A percentile compares a stretch with the other conserved stretches of the same genome.
Evolutionary conservation across 2,797 vertebrate species (phyloP).

Genomic region (Sparidentex hasta): DNA sequence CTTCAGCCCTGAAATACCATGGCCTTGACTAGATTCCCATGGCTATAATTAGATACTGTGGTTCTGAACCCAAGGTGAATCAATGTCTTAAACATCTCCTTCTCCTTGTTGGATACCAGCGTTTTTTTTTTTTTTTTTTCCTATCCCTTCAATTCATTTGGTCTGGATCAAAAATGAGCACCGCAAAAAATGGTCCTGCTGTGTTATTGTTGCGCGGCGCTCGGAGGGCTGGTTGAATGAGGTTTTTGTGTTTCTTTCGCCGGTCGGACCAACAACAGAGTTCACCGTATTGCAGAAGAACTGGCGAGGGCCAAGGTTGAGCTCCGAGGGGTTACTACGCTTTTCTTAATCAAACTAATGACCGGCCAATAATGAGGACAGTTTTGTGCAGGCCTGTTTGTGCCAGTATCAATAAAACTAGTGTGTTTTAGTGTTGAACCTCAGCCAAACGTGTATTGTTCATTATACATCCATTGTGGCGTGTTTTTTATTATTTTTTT

Average conservation of each 20-base stretch:
- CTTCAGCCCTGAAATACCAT: constrained; percentile 75
- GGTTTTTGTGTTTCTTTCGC: constrained; percentile 51
- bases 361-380: constrained; percentile 58
- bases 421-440: constrained; percentile 51
- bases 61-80: constrained; percentile 83
- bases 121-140: constrained; percentile 21
- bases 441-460: constrained; percentile 55
- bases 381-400: constrained; percentile 57
- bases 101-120: constrained; percentile 73
- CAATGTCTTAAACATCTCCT: constrained; percentile 81
- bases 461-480: constrained; percentile 51
- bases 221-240: constrained; percentile 52
- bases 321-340: constrained; percentile 45
- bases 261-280: constrained; percentile 38
- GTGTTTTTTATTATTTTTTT: constrained; percentile 24
- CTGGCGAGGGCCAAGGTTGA: constrained; percentile 44
- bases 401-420: constrained; percentile 63
- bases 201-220: constrained; percentile 70
- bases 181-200: constrained; percentile 68
- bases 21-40: constrained; percentile 82
- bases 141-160: constrained; percentile 61
- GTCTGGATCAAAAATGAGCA: constrained; percentile 71
- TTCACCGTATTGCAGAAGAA: constrained; percentile 39
- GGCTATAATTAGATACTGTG: constrained; percentile 83
- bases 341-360: constrained; percentile 75